Evolutionary conservation across 2,113 vertebrate genomes (phyloP), one percentile per base, ranked within the genome.

Genomic region (Ptyas mucosa): DNA sequence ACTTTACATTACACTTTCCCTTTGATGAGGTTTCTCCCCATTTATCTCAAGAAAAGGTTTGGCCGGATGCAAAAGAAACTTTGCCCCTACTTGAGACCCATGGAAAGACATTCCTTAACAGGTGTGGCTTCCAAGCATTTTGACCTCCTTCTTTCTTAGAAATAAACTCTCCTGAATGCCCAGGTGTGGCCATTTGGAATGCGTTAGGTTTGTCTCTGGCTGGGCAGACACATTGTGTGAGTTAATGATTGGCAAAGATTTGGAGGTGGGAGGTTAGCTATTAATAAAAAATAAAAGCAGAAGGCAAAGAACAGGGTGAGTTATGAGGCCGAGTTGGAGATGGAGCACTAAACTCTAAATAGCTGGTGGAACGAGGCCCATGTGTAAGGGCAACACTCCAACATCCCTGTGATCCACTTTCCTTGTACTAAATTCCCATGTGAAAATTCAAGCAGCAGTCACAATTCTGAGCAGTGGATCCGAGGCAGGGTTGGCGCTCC

Each of bases 171-270:
- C 18, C 34, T 26, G 39, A 54, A 81, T 87, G 75, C 46, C 14
- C 92, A 87, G 75, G 89, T 5, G 43, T 57, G 55, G 89, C 75
- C n/a, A 8, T 93, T 34, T 87, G 92, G 92, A 87, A 86, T 93
- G 75, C 7, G 12, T 21, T 3, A 20, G 43, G 54, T 81, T 61
- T 86, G 75, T 55, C 92, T 90, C 24, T 90, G 53, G 43, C 81
- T 52, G 69, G 69, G 51, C 75, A 89, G 43, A n/a, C 21, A 49
- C 81, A 53, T 75, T 21, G 69, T 89, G 57, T 54, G 34, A 39
- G 92, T 93, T 93, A 93, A 93, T 93, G 4, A 93, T 93, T 93
- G 89, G 54, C 92, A 52, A 64, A 53, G 81, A 81, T 39, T 26
- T 46, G 34, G 75, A 52, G 81, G 61, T 92, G 64, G n/a, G 23